Evolutionary conservation across 2,888 invertebrate genomes (phyloP).

Genomic region (Galerucella nymphaeae): DNA sequence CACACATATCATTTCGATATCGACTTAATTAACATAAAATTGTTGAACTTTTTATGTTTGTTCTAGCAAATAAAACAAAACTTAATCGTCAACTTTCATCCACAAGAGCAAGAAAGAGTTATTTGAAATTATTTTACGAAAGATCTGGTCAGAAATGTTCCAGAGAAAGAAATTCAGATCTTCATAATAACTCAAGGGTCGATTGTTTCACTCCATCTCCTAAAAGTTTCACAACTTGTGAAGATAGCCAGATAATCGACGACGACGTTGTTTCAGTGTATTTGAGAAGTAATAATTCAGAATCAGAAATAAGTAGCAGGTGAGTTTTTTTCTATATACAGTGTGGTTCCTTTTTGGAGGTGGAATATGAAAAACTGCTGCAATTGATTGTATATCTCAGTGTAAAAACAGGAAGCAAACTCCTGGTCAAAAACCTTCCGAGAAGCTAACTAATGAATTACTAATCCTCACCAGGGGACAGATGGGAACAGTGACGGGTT

Average conservation of each 20-base stretch:
- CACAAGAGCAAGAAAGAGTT: slow-evolving; percentile 33
- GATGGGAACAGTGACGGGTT: too few species aligned
- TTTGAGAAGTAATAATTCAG: slow-evolving; percentile 29
- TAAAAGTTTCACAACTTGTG: slow-evolving; percentile 34
- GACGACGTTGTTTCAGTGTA: slow-evolving; percentile 23
- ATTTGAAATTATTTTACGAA: slow-evolving; percentile 41
- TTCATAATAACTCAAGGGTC: slow-evolving; percentile 5
- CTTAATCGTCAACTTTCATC: not conserved
- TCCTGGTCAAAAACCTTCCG: too few species aligned
- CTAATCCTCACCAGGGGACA: too few species aligned
- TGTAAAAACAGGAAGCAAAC: too few species aligned
- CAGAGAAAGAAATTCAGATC: not conserved
- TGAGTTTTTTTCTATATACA: not conserved
- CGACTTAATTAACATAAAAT: too few species aligned
- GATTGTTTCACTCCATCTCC: slow-evolving; percentile 26
- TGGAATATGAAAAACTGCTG: too few species aligned
- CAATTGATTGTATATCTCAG: too few species aligned
- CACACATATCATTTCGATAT: too few species aligned
- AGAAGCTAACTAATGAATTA: too few species aligned
- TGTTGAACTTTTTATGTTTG: not conserved
- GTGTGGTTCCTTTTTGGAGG: too few species aligned
- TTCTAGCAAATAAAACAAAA: slow-evolving; percentile 7
- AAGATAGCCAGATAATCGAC: slow-evolving; percentile 19
- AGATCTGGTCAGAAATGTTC: slow-evolving; percentile 14
- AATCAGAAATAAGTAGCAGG: slow-evolving; percentile 14